These are phyloP conservation scores for Hypanus sabinus DNA, from an alignment of 2,113 vertebrate species.

Conservation along the genomic window DNA sequence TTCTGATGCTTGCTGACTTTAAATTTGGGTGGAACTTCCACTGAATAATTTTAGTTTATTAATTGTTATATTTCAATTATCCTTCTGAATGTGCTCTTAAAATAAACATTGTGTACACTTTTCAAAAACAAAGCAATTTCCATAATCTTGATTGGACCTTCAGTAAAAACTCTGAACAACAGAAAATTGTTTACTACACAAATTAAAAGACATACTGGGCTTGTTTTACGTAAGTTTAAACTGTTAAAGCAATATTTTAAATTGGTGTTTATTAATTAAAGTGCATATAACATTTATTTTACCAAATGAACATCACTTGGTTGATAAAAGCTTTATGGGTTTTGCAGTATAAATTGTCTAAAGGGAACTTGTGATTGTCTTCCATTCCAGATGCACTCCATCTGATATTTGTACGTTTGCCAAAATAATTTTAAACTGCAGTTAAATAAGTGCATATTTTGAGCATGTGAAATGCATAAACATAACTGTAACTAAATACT, in stretches of 20 bases:
- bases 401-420: background rate
- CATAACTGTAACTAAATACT: background rate
- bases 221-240: background rate
- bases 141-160: background rate
- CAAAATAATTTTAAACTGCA: background rate
- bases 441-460: constrained; percentile 26
- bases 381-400: background rate
- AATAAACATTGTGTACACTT: background rate
- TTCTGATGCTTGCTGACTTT: background rate
- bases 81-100: background rate
- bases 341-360: constrained; percentile 22
- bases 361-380: background rate
- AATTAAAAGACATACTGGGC: background rate
- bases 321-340: constrained; percentile 3
- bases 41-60: constrained; percentile 23
- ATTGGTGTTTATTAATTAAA: background rate
- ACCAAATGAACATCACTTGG: background rate
- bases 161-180: background rate
- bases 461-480: constrained; percentile 18
- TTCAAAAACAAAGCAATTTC: background rate
- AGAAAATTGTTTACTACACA: background rate
- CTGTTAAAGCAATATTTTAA: background rate
- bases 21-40: constrained; percentile 21
- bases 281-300: background rate
- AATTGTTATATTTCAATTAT: background rate